phyloP scores from a whole-genome alignment of 2,113 vertebrate genomes.

The Rhombomys opimus region DNA sequence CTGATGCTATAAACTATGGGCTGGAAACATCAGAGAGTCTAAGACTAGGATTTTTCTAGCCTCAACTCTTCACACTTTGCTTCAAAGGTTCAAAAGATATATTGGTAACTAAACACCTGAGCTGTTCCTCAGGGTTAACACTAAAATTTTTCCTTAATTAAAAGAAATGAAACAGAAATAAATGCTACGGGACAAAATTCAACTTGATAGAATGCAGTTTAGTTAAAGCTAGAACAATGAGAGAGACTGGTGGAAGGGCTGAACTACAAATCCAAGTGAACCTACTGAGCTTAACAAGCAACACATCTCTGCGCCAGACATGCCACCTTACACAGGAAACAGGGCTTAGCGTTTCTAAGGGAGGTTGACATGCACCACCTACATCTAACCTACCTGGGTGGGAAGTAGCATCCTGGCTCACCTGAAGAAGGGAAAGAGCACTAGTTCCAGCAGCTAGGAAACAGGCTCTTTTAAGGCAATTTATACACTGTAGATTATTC shows the following conservation, averaged over 20 bases:
- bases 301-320: conserved; percentile 70
- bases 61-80: conserved; percentile 50
- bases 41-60: conserved; percentile 62
- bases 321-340: conserved; percentile 66
- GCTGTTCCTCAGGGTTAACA: conserved; percentile 54
- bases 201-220: conserved; percentile 82
- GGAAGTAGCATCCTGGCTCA: conserved; percentile 82
- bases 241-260: conserved; percentile 57
- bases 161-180: conserved; percentile 71
- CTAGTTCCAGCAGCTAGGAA: conserved; percentile 85
- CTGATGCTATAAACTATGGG: conserved; percentile 57
- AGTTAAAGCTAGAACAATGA: conserved; percentile 77
- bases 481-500: conserved; percentile 87
- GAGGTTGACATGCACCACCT: conserved; percentile 72
- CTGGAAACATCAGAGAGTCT: conserved; percentile 65
- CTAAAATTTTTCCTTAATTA: conserved; percentile 59
- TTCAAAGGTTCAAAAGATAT: conserved; percentile 64
- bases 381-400: conserved; percentile 76
- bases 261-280: conserved; percentile 77
- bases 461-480: conserved; percentile 90
- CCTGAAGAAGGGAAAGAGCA: conserved; percentile 79
- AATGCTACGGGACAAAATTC: conserved; percentile 75
- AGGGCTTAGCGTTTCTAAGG: conserved; percentile 50
- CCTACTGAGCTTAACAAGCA: conserved; percentile 78
- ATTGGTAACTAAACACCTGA: conserved; percentile 64